Conservation (phyloP, 2,888 invertebrate species). For the Sipunculus nudus region DNA sequence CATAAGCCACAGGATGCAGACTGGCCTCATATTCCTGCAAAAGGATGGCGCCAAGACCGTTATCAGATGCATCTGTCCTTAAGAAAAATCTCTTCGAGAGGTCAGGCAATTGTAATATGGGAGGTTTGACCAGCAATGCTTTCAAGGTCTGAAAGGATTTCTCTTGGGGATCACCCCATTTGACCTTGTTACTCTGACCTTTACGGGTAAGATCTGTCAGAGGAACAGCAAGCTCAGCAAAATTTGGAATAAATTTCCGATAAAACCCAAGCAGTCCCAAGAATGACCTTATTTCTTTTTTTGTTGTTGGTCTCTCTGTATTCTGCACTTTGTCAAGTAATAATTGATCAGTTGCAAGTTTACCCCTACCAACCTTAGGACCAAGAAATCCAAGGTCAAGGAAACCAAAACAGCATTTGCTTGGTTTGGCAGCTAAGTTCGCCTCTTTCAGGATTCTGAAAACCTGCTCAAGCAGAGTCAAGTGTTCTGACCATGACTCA, state of each 20-base stretch:
- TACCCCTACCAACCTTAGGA: conserved; percentile 2
- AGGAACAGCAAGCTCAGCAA: conserved; percentile 30
- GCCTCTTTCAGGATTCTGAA: too few species aligned
- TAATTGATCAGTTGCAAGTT: background rate
- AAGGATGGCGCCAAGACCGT: conserved; percentile 42
- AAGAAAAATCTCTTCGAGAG: conserved; percentile 26
- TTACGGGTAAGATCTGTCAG: conserved; percentile 31
- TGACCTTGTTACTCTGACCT: conserved; percentile 12
- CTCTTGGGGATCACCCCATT: conserved; percentile 19
- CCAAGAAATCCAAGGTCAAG: conserved; percentile 9
- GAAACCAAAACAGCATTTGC: conserved; percentile 16
- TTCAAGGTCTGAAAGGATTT: conserved; percentile 26
- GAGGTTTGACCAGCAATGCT: conserved; percentile 2
- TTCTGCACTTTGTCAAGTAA: conserved; percentile 8
- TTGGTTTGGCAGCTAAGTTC: background rate
- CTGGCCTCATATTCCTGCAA: conserved; percentile 23
- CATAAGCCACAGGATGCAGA: conserved; percentile 37
- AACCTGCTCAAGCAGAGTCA: background rate
- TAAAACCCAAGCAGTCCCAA: conserved; percentile 16
- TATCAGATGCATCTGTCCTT: conserved; percentile 36
- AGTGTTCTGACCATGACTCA: conserved; percentile 10
- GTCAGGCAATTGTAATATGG: conserved; percentile 36
- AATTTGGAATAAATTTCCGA: conserved; percentile 16
- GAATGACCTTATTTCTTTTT: conserved; percentile 11
- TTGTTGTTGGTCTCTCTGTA: conserved; percentile 1